These are phyloP conservation scores for Anthoptus insignis DNA, from an alignment of 2,888 invertebrate genomes.

Conservation along the genomic window DNA sequence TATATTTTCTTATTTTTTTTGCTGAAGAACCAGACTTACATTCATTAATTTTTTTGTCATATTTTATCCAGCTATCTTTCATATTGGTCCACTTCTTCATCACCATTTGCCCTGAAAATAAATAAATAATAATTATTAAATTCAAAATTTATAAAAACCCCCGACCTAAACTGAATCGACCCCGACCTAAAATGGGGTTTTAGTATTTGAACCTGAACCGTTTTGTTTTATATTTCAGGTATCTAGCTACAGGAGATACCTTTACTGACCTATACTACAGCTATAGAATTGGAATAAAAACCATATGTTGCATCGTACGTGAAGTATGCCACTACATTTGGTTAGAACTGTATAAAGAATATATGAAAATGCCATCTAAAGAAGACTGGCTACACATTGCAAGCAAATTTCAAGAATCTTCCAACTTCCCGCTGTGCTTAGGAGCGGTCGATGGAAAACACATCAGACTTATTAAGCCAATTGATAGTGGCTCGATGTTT, in stretches of 20 bases:
- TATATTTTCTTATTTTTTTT: conserved; percentile 42
- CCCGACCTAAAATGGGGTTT: no score
- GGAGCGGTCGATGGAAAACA: conserved; percentile 36
- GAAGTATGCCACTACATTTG: conserved; percentile 46
- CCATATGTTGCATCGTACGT: conserved; percentile 49
- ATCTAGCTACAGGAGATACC: conserved; percentile 51
- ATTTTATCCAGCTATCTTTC: conserved; percentile 45
- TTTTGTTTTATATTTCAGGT: conserved; percentile 47
- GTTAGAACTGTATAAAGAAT: conserved; percentile 41
- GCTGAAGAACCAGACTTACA: conserved; percentile 42
- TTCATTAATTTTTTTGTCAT: conserved; percentile 44
- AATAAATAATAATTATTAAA: no score
- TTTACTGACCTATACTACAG: conserved; percentile 50
- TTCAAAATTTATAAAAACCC: no score
- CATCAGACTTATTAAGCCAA: conserved; percentile 22
- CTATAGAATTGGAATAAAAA: conserved; percentile 51
- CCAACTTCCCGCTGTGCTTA: conserved; percentile 28
- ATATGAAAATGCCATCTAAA: conserved; percentile 41
- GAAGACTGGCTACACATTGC: conserved; percentile 43
- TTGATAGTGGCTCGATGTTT: conserved; percentile 46
- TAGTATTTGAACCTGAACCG: no score
- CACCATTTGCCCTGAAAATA: conserved; percentile 42
- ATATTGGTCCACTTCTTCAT: conserved; percentile 48
- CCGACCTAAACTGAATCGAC: no score
- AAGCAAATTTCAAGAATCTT: conserved; percentile 37